Base-by-base conservation (phyloP, 2,888 invertebrate species). In the Notodromas monacha region DNA sequence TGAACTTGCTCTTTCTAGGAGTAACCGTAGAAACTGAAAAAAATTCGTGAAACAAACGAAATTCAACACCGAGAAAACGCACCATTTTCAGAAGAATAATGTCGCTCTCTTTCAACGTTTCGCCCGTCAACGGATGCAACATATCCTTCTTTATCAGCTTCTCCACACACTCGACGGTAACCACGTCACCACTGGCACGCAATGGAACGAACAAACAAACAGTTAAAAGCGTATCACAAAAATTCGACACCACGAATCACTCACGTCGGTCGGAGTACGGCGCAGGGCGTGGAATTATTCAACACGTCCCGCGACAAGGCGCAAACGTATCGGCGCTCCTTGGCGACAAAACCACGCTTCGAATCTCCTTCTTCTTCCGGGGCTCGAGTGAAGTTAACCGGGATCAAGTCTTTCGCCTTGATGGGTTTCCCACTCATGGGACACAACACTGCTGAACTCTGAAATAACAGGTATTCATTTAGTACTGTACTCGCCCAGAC, bases 101-200 rank as follows among this genome's bases (percentile, higher is more conserved):
- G 45, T 99, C 96, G 40, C 65, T 68, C 36, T 86, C 81, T 30
- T 60, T 66, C 4, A 84, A 46, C 45, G 68, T 70, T 34, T 72
- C 61, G 32, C 65, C 67, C 30, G 74, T 84, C 13, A 84, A 56
- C 0, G 96, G 96, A 54, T 96, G 86, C 13, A 73, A 55, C 86
- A 79, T 81, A 47, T 96, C 92, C 42, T 77, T 84, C 43, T 72
- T 79, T 31, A 99, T 77, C 11, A 96, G 59, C 45, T 81, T 86
- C 42, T 92, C 86, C 3, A 86, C 66, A 52, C 86, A 89, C 46
- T 89, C 86, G 63, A 77, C 60, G 1, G 89, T 89, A 2, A 96
- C 70, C 4, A 96, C 77, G 54, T 76, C 66, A 2, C 92, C 89
- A 0, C 86, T 86, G 45, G 40, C 41, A 38, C 34, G 31, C 28